These are phyloP conservation scores for Lutjanus erythropterus DNA, from an alignment of 2,113 vertebrate genomes.

Conservation along the genomic window DNA sequence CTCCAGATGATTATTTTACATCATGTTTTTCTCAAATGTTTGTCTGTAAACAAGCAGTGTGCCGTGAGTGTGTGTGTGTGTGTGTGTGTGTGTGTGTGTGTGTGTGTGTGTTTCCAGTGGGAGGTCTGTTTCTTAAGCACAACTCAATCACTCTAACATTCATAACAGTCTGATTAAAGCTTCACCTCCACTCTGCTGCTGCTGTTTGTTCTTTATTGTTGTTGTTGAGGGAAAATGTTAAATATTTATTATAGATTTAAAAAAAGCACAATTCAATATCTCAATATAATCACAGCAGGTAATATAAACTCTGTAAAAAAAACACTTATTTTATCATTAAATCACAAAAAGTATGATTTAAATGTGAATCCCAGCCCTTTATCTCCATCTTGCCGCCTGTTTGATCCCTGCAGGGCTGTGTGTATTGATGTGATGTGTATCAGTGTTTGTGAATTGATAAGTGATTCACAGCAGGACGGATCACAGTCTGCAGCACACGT, in stretches of 20 bases:
- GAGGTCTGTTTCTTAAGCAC: slow-evolving; percentile 50
- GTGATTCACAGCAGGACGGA: slow-evolving; percentile 39
- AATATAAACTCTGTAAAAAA: background rate
- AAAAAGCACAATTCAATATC: background rate
- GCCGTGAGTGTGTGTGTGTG: slow-evolving; percentile 31
- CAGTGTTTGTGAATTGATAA: slow-evolving; percentile 44
- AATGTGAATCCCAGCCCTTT: background rate
- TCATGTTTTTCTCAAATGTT: slow-evolving; percentile 23
- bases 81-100: slow-evolving; percentile 8
- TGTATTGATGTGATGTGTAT: background rate
- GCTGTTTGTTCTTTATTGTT: slow-evolving; percentile 16
- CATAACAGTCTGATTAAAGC: slow-evolving; percentile 50
- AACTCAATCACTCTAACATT: slow-evolving; percentile 53
- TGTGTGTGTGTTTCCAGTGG: slow-evolving; percentile 37
- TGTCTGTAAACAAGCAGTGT: slow-evolving; percentile 45
- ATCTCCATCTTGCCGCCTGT: too few relatives aligned
- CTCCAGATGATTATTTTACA: slow-evolving; percentile 43
- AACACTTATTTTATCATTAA: background rate
- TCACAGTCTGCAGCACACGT: slow-evolving; percentile 4
- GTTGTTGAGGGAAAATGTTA: slow-evolving; percentile 25
- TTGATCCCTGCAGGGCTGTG: background rate
- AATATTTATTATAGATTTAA: slow-evolving; percentile 44
- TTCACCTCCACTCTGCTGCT: slow-evolving; percentile 13
- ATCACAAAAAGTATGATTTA: background rate
- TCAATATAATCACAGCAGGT: background rate